phyloP scores from a whole-genome alignment of 2,113 vertebrate species.

The Oxyura jamaicensis region DNA sequence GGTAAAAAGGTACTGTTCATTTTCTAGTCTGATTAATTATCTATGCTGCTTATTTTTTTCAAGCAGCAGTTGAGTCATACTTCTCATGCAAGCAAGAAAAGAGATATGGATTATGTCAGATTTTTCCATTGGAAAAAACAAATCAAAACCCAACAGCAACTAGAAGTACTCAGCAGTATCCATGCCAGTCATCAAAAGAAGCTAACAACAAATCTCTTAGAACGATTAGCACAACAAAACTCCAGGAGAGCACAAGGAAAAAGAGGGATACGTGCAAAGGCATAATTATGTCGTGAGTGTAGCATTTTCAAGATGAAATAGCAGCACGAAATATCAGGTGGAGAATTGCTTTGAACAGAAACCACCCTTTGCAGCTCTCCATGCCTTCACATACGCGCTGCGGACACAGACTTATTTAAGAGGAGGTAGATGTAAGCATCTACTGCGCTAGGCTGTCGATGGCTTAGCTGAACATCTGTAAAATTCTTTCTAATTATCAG shows the following conservation, averaged over 20 bases:
- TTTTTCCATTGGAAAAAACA: not conserved
- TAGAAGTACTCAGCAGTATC: not conserved
- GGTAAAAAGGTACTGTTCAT: not conserved
- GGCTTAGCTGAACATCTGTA: not conserved
- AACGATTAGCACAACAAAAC: slow-evolving; percentile 40
- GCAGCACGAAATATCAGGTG: not conserved
- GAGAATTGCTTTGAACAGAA: not conserved
- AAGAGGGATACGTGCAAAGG: not conserved
- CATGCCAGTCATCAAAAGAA: slow-evolving; percentile 28
- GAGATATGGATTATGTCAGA: not conserved
- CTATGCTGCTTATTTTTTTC: not conserved
- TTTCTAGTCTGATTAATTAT: slow-evolving; percentile 7
- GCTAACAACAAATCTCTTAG: slow-evolving; percentile 9
- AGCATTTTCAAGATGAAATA: not conserved
- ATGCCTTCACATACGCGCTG: not conserved
- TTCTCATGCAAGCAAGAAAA: not conserved
- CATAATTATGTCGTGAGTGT: not conserved
- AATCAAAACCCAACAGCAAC: not conserved
- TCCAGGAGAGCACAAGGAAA: not conserved
- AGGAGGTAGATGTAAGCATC: not conserved
- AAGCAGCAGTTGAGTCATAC: not conserved
- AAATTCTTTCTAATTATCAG: not conserved
- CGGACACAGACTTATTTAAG: not conserved
- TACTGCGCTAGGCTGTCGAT: not conserved
- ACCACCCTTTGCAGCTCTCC: not conserved